These are phyloP conservation scores for Thymallus thymallus DNA, from an alignment of 2,113 vertebrate genomes.

Conservation along the genomic window DNA sequence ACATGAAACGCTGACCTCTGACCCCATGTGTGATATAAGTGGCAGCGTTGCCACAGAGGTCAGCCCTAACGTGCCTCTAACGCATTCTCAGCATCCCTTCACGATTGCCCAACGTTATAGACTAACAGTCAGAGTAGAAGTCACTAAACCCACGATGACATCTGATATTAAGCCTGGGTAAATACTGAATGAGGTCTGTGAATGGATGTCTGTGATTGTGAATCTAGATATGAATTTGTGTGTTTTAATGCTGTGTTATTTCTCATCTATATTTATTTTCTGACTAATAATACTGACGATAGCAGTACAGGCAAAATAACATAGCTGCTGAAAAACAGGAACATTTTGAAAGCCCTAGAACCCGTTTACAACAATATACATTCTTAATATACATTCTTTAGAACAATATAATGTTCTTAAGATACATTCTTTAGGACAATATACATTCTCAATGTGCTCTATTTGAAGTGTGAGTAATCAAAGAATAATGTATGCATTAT, in stretches of 20 bases:
- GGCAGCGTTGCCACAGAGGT: slow-evolving; percentile 2
- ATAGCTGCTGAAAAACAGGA: not conserved
- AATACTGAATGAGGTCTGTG: not conserved
- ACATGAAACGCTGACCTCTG: slow-evolving; percentile 3
- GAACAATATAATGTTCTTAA: not conserved
- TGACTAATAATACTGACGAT: not conserved
- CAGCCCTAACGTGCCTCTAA: slow-evolving; percentile 5
- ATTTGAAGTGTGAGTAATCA: slow-evolving; percentile 2
- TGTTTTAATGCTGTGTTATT: not conserved
- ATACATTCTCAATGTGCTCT: slow-evolving; percentile 9
- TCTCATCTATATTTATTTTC: not conserved
- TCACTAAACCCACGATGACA: not conserved
- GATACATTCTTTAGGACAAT: slow-evolving; percentile 5
- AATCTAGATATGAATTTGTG: not conserved
- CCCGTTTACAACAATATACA: not conserved
- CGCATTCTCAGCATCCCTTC: not conserved
- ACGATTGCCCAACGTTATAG: not conserved
- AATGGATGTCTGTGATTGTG: not conserved
- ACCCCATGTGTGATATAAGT: slow-evolving; percentile 1
- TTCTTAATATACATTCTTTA: not conserved
- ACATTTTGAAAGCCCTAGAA: slow-evolving; percentile 15
- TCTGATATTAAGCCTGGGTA: not conserved
- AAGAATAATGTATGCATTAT: not conserved
- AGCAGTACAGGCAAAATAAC: not conserved
- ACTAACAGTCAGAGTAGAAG: not conserved